Percentiles rank a stretch among this genome's conserved stretches.
These are phyloP conservation scores for Lacanobia wlatinum DNA, from an alignment of 2,888 invertebrate species.

Conservation along the genomic window DNA sequence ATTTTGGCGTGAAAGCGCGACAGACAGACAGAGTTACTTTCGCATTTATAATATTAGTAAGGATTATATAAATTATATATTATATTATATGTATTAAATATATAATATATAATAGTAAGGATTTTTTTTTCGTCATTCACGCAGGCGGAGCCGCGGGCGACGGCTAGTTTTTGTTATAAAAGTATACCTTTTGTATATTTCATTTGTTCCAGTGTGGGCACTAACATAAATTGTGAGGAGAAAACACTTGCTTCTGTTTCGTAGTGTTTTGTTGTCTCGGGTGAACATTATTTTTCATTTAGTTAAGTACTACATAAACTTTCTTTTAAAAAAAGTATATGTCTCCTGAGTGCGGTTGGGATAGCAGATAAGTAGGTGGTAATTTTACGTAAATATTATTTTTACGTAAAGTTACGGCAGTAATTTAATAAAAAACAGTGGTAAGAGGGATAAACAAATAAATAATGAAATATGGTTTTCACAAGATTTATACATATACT, in stretches of 20 bases:
- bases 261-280: not conserved
- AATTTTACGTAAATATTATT: not conserved
- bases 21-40: no score
- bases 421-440: not conserved
- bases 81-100: no score
- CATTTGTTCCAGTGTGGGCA: slow-evolving; percentile 4
- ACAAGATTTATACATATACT: not conserved
- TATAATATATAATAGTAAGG: no score
- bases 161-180: not conserved
- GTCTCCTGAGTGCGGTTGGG: not conserved
- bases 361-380: not conserved
- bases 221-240: not conserved
- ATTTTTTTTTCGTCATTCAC: no score
- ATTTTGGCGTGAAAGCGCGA: no score
- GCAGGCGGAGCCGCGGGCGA: no score
- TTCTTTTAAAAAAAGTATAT: not conserved
- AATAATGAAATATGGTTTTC: not conserved
- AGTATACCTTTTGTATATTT: slow-evolving; percentile 7
- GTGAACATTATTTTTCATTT: slow-evolving; percentile 22
- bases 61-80: no score
- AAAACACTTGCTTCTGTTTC: not conserved
- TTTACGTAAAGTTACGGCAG: not conserved
- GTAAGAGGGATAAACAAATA: not conserved
- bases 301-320: slow-evolving; percentile 9
- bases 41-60: no score